These are phyloP conservation scores for Thamnophis elegans DNA, from an alignment of 2,797 vertebrate genomes.

Conservation along the genomic window DNA sequence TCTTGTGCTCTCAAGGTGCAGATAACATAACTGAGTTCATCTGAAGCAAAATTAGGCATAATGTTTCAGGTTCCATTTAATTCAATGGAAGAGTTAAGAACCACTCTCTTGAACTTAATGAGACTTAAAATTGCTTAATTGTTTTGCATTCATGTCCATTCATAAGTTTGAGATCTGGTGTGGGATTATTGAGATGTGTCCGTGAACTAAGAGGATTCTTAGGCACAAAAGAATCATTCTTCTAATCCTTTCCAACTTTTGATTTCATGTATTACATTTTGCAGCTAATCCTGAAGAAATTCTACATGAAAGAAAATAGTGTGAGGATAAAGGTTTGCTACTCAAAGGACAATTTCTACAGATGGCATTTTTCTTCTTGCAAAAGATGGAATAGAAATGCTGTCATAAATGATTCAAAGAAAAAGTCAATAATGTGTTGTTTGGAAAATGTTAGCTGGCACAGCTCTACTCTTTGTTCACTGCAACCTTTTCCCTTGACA, in stretches of 20 bases:
- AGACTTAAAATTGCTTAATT: not conserved
- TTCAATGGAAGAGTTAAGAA: not conserved
- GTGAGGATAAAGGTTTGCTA: not conserved
- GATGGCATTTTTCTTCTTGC: slow-evolving; percentile 1
- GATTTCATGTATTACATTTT: not conserved
- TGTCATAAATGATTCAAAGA: slow-evolving; percentile 4
- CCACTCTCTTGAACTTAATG: not conserved
- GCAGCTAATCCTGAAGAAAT: not conserved
- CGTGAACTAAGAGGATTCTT: not conserved
- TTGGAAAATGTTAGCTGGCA: slow-evolving; percentile 25
- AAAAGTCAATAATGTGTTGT: slow-evolving; percentile 18
- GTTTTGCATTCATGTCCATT: not conserved
- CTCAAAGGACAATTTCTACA: not conserved
- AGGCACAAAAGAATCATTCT: not conserved
- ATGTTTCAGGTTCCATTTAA: not conserved
- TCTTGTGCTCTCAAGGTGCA: not conserved
- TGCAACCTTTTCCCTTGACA: slow-evolving; percentile 17
- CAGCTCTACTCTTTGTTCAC: not conserved
- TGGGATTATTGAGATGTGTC: not conserved
- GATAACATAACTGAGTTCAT: not conserved
- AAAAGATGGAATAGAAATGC: not conserved
- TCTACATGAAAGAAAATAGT: not conserved
- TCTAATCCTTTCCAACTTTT: not conserved
- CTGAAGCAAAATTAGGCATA: not conserved
- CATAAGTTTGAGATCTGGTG: not conserved